Conservation (phyloP, 1,140 invertebrate species). For the Sitodiplosis mosellana region DNA sequence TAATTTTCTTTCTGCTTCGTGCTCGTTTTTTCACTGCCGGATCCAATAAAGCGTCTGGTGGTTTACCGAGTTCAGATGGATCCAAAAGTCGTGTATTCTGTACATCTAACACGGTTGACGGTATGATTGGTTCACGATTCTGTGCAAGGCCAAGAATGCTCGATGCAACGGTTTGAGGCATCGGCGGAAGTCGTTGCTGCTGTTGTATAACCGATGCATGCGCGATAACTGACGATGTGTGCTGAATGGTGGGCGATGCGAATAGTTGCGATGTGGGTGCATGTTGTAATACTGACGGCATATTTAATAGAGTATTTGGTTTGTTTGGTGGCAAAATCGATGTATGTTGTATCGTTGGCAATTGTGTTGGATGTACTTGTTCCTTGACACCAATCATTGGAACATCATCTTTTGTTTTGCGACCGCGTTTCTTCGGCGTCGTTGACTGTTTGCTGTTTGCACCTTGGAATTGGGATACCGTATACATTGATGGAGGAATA, state of each 20-base stretch:
- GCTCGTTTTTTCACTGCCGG: constrained; percentile 10
- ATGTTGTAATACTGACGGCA: constrained; percentile 12
- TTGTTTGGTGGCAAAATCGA: constrained; percentile 8
- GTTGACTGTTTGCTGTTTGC: not conserved
- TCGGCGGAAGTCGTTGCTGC: constrained; percentile 8
- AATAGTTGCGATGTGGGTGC: constrained; percentile 10
- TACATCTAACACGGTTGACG: not conserved
- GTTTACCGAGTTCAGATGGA: not conserved
- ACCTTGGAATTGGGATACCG: not conserved
- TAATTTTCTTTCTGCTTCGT: constrained; percentile 21
- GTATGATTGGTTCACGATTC: not conserved
- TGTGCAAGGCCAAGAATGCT: not conserved
- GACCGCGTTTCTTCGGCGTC: constrained; percentile 21
- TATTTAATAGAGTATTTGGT: constrained; percentile 20
- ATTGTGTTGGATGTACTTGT: constrained; percentile 8
- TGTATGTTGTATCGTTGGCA: constrained; percentile 5
- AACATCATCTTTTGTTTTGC: constrained; percentile 10
- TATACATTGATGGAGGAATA: too few species aligned
- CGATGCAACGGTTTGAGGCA: constrained; percentile 3
- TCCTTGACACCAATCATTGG: not conserved
- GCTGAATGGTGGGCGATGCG: constrained; percentile 12
- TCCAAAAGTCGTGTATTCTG: not conserved
- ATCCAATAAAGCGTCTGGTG: constrained; percentile 5
- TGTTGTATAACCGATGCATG: not conserved
- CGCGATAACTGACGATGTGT: too few species aligned